phyloP scores from a whole-genome alignment of 2,888 invertebrate genomes.

The Fragum whitleyi region DNA sequence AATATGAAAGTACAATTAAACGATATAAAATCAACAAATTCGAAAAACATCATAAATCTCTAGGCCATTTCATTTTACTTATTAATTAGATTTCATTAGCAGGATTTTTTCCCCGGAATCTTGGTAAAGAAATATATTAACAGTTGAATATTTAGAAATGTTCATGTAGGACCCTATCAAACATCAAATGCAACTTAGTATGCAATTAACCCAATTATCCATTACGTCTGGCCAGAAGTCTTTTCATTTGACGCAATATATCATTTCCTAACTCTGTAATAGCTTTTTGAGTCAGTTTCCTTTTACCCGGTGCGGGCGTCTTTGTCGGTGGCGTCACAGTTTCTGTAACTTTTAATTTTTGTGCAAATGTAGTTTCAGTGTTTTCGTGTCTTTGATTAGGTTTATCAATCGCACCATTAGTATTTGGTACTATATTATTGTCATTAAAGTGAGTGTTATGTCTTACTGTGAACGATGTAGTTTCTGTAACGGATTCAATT shows the following conservation, averaged over 20 bases:
- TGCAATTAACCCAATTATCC: neutral
- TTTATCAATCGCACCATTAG: neutral
- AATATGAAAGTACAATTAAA: too few species aligned
- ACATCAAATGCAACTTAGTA: too few species aligned
- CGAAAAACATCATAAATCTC: too few species aligned
- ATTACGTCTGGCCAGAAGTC: neutral
- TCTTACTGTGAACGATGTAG: neutral
- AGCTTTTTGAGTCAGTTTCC: conserved; percentile 3
- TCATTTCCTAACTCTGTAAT: conserved; percentile 15
- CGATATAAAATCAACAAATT: too few species aligned
- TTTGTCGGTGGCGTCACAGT: neutral
- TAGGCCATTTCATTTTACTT: too few species aligned
- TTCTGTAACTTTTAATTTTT: neutral
- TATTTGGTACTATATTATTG: neutral
- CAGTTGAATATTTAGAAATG: too few species aligned
- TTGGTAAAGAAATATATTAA: too few species aligned
- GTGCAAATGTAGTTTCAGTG: neutral
- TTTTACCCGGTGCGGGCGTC: neutral
- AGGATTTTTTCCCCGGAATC: too few species aligned
- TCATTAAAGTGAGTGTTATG: neutral
- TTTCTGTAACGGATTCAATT: neutral
- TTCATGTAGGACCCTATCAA: too few species aligned
- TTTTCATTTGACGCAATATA: conserved; percentile 9
- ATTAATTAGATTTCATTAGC: too few species aligned
- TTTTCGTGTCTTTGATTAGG: neutral